phyloP scores from a whole-genome alignment of 2,113 vertebrate species.

The Cryptomyrus ogoouensis region DNA sequence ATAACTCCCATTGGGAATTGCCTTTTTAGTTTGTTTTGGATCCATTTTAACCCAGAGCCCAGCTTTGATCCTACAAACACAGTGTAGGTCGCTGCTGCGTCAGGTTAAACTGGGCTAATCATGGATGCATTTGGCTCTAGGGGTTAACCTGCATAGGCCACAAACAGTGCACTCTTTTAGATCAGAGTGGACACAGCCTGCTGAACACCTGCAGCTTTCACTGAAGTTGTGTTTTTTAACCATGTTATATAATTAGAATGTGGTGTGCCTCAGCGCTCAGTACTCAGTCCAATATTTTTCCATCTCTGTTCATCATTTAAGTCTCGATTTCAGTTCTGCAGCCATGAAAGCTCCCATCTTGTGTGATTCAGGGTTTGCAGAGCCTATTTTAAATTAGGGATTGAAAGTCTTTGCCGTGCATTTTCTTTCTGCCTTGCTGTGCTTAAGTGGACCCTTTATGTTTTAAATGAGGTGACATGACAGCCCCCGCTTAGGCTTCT shows the following conservation, averaged over 20 bases:
- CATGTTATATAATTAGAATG: not conserved
- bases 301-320: not conserved
- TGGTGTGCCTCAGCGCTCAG: not conserved
- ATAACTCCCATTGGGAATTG: constrained; percentile 58
- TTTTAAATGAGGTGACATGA: constrained; percentile 47
- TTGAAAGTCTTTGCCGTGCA: constrained; percentile 7
- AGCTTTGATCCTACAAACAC: constrained; percentile 53
- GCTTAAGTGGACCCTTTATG: constrained; percentile 46
- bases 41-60: constrained; percentile 12
- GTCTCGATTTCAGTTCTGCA: not conserved
- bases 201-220: not conserved
- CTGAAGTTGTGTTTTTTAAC: not conserved
- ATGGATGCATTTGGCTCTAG: not conserved
- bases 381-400: not conserved
- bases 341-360: not conserved
- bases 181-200: not conserved
- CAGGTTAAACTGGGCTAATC: constrained; percentile 25
- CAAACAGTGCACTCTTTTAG: not conserved
- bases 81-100: constrained; percentile 48
- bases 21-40: constrained; percentile 46
- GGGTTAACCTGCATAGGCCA: not conserved
- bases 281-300: not conserved
- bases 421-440: constrained; percentile 3
- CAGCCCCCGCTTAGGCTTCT: constrained; percentile 39
- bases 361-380: not conserved